Evolutionary conservation across 2,888 invertebrate species (phyloP).

Genomic region (Rutpela maculata): DNA sequence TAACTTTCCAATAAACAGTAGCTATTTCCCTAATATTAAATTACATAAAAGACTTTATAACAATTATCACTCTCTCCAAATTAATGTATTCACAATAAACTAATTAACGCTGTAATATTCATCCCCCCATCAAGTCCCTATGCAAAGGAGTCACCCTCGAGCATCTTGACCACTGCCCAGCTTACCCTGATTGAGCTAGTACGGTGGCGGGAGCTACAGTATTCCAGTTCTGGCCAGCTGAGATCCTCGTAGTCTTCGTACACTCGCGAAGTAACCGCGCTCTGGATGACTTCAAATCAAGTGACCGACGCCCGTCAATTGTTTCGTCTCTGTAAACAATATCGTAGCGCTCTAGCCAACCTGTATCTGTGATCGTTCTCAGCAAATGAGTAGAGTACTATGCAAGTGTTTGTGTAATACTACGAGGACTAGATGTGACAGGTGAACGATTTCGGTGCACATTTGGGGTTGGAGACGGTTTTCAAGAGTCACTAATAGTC

Average conservation of each 20-base stretch:
- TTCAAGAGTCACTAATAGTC: not conserved
- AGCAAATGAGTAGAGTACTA: not conserved
- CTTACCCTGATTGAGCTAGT: slow-evolving; percentile 23
- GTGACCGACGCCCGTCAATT: slow-evolving; percentile 48
- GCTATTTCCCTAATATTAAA: too few species aligned
- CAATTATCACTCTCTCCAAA: too few species aligned
- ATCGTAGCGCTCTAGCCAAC: slow-evolving; percentile 8
- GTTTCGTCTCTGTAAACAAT: slow-evolving; percentile 41
- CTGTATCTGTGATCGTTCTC: slow-evolving; percentile 2
- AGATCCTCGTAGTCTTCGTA: slow-evolving; percentile 59
- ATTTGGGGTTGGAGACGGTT: not conserved
- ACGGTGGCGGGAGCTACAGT: slow-evolving; percentile 52
- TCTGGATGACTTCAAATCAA: slow-evolving; percentile 61
- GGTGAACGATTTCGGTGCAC: not conserved
- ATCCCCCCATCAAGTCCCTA: not conserved
- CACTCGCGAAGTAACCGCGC: slow-evolving; percentile 67
- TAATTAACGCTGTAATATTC: too few species aligned
- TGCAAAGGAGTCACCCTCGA: slow-evolving; percentile 42
- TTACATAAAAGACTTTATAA: too few species aligned
- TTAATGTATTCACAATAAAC: too few species aligned
- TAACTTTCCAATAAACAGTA: too few species aligned
- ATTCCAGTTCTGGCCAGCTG: slow-evolving; percentile 59
- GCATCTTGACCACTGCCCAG: slow-evolving; percentile 50
- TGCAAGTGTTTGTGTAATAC: slow-evolving; percentile 2
- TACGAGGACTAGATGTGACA: not conserved